Evolutionary conservation across 1,140 invertebrate genomes (phyloP).

Genomic region (Temnothorax longispinosus): DNA sequence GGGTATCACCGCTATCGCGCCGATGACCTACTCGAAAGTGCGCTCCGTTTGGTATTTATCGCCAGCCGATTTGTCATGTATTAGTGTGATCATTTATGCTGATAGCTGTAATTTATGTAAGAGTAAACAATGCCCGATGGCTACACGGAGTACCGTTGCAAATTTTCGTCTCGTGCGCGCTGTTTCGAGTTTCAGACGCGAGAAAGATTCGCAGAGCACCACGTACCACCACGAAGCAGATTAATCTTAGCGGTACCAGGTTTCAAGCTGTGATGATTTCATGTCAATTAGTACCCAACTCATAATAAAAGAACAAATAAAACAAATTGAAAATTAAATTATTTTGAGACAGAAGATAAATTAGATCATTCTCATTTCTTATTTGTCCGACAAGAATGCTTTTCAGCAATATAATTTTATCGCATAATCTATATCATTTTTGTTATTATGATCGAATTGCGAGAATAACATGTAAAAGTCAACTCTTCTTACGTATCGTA

Average conservation of each 20-base stretch:
- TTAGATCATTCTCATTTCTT: neutral
- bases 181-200: slow-evolving; percentile 1
- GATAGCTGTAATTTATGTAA: slow-evolving; percentile 55
- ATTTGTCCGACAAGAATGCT: neutral
- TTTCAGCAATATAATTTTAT: slow-evolving; percentile 14
- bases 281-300: neutral
- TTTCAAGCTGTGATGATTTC: neutral
- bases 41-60: slow-evolving; percentile 54
- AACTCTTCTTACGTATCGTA: neutral
- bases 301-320: neutral
- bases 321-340: slow-evolving; percentile 3
- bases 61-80: slow-evolving; percentile 56
- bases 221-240: neutral
- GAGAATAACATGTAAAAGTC: neutral
- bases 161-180: neutral
- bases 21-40: slow-evolving; percentile 23
- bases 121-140: slow-evolving; percentile 61
- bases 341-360: neutral
- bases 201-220: neutral
- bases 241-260: neutral
- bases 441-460: neutral
- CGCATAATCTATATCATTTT: neutral
- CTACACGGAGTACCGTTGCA: neutral
- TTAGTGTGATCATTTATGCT: slow-evolving; percentile 63
- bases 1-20: slow-evolving; percentile 21